phyloP scores from a whole-genome alignment of 2,797 vertebrate genomes.

The Propithecus deckenii region DNA sequence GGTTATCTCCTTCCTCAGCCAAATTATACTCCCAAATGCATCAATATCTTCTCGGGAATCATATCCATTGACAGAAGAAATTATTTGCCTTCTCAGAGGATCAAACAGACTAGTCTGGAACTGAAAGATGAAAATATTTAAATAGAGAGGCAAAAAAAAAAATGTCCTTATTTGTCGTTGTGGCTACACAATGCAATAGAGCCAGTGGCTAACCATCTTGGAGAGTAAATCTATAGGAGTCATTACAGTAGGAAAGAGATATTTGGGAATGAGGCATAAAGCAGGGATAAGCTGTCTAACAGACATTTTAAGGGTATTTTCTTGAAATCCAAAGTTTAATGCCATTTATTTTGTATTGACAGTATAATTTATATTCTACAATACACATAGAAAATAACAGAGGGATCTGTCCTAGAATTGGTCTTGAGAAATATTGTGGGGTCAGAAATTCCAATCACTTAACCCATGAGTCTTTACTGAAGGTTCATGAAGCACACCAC shows the following conservation, averaged over 20 bases:
- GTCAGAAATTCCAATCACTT: background rate
- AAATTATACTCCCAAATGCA: slow-evolving; percentile 77
- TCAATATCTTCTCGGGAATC: slow-evolving; percentile 72
- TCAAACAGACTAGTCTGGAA: slow-evolving; percentile 56
- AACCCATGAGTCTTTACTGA: background rate
- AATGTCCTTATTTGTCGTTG: slow-evolving; percentile 14
- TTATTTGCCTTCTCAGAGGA: slow-evolving; percentile 74
- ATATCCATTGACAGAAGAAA: slow-evolving; percentile 75
- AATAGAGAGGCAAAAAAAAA: slow-evolving; percentile 12
- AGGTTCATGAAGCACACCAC: background rate
- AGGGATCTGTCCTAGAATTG: background rate
- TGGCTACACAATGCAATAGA: background rate
- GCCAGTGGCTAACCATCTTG: background rate
- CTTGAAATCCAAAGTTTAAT: slow-evolving; percentile 44
- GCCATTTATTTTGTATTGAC: slow-evolving; percentile 39
- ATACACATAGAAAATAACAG: background rate
- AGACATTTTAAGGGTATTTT: slow-evolving; percentile 3
- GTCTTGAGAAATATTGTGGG: slow-evolving; percentile 34
- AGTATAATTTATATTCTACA: slow-evolving; percentile 25
- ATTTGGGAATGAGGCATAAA: background rate
- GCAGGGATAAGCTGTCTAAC: background rate
- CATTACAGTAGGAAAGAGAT: background rate
- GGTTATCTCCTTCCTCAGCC: slow-evolving; percentile 74
- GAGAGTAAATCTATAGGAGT: background rate
- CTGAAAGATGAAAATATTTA: slow-evolving; percentile 71